Percentiles rank a stretch among this genome's conserved stretches.
Evolutionary conservation across 2,797 vertebrate species (phyloP).

Genomic region (Chelon auratus): DNA sequence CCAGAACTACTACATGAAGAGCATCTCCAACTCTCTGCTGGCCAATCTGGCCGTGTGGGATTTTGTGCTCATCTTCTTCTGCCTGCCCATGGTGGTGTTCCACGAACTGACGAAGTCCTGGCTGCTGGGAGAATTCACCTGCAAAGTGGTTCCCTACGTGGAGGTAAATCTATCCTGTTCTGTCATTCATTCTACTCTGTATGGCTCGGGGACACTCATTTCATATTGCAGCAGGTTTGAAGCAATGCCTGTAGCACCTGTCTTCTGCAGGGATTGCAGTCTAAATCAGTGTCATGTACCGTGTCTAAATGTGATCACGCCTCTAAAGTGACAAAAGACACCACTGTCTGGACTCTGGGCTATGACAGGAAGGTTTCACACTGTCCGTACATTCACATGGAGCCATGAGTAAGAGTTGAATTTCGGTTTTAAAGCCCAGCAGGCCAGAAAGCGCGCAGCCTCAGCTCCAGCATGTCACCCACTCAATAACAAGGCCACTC

Average conservation of each 20-base stretch:
- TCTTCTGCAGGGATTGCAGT: constrained; percentile 17
- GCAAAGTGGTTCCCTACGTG: constrained; percentile 96
- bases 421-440: constrained; percentile 34
- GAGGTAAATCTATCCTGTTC: constrained; percentile 86
- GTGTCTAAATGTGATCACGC: constrained; percentile 30
- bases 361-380: neutral
- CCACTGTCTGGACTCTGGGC: constrained; percentile 1
- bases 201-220: neutral
- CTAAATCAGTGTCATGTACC: constrained; percentile 23
- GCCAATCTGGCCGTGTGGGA: constrained; percentile 98
- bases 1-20: constrained; percentile 99
- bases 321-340: constrained; percentile 8
- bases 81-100: constrained; percentile 95
- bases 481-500: constrained; percentile 32
- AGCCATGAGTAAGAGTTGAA: constrained; percentile 13
- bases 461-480: constrained; percentile 25
- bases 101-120: constrained; percentile 97
- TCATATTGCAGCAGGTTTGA: neutral
- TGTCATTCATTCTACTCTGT: neutral
- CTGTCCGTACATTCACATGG: neutral
- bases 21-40: constrained; percentile 97
- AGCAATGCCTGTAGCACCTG: neutral
- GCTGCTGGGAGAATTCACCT: constrained; percentile 96
- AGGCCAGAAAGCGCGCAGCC: neutral
- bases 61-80: constrained; percentile 95